Base-by-base conservation (phyloP, 2,797 vertebrate species). In the Macroramphosus scolopax region DNA sequence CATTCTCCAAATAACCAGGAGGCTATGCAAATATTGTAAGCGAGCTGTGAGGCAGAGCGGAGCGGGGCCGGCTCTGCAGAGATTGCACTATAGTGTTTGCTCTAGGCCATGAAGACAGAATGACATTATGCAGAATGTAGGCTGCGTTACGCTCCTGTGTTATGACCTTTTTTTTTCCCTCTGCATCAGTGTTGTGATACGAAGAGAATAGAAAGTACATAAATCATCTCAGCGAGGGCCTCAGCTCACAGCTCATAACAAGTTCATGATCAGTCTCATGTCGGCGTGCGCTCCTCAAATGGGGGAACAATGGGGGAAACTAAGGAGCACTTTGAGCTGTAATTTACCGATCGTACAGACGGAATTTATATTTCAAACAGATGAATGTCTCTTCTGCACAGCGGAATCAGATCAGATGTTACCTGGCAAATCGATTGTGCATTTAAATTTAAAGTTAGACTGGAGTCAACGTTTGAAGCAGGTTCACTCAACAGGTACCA, bases 1-100 rank as follows among this genome's bases (percentile, higher is more conserved):
- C 49, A 36, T 52, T 65, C 54, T 71, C 63, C 61, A 80, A 79
- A 79, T 61, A 76, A 67, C 80, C 59, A 48, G 40, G 25, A 59
- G 75, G 68, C 68, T 62, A 64, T 58, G 47, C 59, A 61, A 70
- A 77, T 78, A 73, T 62, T 65, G 68, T 68, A 74, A 51, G 71
- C 12, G 35, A 62, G 70, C 64, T 80, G 37, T 29, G 2, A 72
- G 72, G 63, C 69, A 30, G 41, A 14, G n/a, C n/a, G 60, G 51
- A 49, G 64, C 63, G 5, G 30, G 48, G 15, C 64, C 50, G 51
- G 45, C 57, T 72, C 66, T 73, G 73, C 44, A 58, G 61, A 69
- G 76, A 81, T 69, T 75, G 65, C 48, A 48, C 53, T 8, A 28
- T 16, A 39, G 41, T 12, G 6, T 46, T 68, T 3, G 72, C 81